phyloP scores from a whole-genome alignment of 2,888 invertebrate genomes.

The Brachyopa scutellaris region DNA sequence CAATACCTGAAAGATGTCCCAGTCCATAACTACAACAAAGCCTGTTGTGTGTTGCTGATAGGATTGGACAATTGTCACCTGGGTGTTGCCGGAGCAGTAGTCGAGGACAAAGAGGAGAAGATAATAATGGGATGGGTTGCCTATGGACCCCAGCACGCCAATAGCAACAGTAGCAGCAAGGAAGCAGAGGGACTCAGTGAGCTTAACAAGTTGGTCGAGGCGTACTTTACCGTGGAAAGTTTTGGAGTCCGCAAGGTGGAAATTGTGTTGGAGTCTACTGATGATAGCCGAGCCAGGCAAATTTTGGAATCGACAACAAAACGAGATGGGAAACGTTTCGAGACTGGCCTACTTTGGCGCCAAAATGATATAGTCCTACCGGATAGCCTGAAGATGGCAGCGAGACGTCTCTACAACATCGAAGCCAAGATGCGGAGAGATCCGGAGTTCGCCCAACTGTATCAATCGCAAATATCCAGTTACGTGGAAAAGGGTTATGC shows the following conservation, averaged over 20 bases:
- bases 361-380: conserved; percentile 29
- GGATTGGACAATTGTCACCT: conserved; percentile 22
- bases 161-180: no score
- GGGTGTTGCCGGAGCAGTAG: not conserved
- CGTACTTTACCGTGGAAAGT: conserved; percentile 43
- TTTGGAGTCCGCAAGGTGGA: conserved; percentile 22
- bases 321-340: not conserved
- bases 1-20: not conserved
- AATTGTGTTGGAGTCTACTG: conserved; percentile 30
- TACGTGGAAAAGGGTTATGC: no score
- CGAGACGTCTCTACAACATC: conserved; percentile 44
- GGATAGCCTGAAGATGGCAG: conserved; percentile 52
- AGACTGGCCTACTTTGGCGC: conserved; percentile 54
- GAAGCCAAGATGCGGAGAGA: conserved; percentile 54
- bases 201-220: conserved; percentile 32
- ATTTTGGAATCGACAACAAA: not conserved
- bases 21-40: not conserved
- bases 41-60: not conserved
- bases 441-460: no score
- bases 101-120: not conserved
- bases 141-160: conserved; percentile 38
- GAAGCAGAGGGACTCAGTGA: not conserved
- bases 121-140: conserved; percentile 46
- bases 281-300: not conserved
- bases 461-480: no score